phyloP scores from a whole-genome alignment of 2,888 invertebrate genomes.

The Stratiomys singularior region DNA sequence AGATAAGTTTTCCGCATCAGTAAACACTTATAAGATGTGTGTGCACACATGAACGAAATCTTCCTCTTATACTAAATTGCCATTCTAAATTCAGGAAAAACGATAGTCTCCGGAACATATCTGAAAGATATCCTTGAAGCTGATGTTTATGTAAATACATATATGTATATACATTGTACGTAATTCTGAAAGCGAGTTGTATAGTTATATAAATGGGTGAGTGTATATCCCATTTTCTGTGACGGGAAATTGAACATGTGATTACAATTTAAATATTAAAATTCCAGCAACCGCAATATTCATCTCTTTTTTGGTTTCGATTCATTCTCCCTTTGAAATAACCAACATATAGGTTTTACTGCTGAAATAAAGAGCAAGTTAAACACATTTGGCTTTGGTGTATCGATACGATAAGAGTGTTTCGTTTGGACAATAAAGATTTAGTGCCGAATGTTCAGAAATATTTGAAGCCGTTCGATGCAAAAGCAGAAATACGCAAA shows the following conservation, averaged over 20 bases:
- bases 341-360: no score
- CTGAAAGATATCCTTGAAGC: not conserved
- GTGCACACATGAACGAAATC: slow-evolving; percentile 4
- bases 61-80: not conserved
- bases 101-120: not conserved
- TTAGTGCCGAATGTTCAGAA: no score
- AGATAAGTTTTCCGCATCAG: slow-evolving; percentile 45
- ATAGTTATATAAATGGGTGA: not conserved
- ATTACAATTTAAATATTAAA: slow-evolving; percentile 53
- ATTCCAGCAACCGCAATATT: slow-evolving; percentile 48
- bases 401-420: no score
- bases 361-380: no score
- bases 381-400: no score
- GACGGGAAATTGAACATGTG: slow-evolving; percentile 53
- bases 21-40: slow-evolving; percentile 39
- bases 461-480: no score
- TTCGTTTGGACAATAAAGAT: no score
- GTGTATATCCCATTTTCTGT: slow-evolving; percentile 42
- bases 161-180: not conserved
- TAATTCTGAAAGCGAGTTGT: not conserved
- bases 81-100: not conserved
- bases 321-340: no score
- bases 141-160: not conserved
- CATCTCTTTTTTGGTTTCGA: slow-evolving; percentile 12
- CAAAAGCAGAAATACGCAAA: no score